Percentiles rank a stretch among this genome's conserved stretches.
phyloP scores from a whole-genome alignment of 2,113 vertebrate genomes.

The Delphinapterus leucas region DNA sequence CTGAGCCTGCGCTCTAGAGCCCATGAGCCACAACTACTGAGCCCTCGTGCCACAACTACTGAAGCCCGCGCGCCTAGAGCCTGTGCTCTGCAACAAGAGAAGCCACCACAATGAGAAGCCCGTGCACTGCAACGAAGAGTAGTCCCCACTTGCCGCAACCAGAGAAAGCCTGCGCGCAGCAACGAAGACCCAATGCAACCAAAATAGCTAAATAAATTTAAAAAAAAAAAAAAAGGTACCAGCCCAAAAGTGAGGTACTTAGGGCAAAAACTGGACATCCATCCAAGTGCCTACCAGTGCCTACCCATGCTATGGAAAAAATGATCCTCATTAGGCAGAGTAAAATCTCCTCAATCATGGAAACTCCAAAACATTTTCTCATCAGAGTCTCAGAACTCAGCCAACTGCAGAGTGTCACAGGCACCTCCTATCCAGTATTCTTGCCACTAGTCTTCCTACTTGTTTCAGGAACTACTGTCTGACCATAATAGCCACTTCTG shows the following conservation, averaged over 20 bases:
- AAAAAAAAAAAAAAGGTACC: neutral
- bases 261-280: constrained; percentile 5
- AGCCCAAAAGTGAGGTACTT: constrained; percentile 25
- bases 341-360: constrained; percentile 50
- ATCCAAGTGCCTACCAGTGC: constrained; percentile 30
- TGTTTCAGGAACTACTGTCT: constrained; percentile 35
- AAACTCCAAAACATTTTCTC: constrained; percentile 71
- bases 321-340: constrained; percentile 36
- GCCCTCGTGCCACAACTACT: too few relatives aligned
- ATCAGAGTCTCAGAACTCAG: constrained; percentile 49
- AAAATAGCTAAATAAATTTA: too few relatives aligned
- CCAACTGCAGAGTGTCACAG: constrained; percentile 38
- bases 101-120: too few relatives aligned
- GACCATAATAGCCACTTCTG: constrained; percentile 32
- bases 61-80: too few relatives aligned
- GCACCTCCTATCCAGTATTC: constrained; percentile 33
- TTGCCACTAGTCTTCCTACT: neutral
- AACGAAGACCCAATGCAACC: too few relatives aligned
- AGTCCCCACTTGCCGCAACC: too few relatives aligned
- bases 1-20: too few relatives aligned
- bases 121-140: too few relatives aligned
- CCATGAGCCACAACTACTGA: too few relatives aligned
- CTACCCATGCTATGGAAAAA: constrained; percentile 56
- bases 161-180: too few relatives aligned
- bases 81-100: too few relatives aligned